These are phyloP conservation scores for Panagrolaimus sp. DNA, from an alignment of 1,140 invertebrate species.

Conservation along the genomic window DNA sequence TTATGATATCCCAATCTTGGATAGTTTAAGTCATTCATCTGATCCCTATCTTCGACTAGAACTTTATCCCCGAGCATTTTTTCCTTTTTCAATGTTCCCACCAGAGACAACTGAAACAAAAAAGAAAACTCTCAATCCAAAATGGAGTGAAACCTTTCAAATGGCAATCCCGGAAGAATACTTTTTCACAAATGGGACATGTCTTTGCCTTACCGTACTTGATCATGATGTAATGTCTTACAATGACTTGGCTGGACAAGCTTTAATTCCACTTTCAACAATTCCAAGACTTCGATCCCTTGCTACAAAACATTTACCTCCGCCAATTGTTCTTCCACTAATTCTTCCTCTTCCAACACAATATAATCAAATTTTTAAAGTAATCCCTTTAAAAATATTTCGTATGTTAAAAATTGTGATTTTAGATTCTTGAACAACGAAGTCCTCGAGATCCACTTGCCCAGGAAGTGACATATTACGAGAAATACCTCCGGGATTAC, in stretches of 20 bases:
- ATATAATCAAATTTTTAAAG: conserved; percentile 27
- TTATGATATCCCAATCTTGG: conserved; percentile 31
- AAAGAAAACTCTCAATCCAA: conserved; percentile 37
- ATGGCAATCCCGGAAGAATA: conserved; percentile 35
- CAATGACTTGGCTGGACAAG: conserved; percentile 39
- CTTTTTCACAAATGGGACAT: conserved; percentile 37
- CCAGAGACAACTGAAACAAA: conserved; percentile 35
- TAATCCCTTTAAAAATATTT: neutral
- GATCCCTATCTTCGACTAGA: conserved; percentile 37
- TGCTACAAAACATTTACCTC: conserved; percentile 21
- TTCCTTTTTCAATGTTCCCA: conserved; percentile 30
- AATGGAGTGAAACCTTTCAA: conserved; percentile 36
- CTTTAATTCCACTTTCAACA: conserved; percentile 31
- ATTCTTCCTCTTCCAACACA: conserved; percentile 24
- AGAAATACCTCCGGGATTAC: conserved; percentile 35
- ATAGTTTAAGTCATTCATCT: conserved; percentile 32
- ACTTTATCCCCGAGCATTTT: conserved; percentile 32
- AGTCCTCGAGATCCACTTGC: conserved; percentile 27
- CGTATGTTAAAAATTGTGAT: neutral
- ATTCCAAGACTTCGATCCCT: conserved; percentile 21
- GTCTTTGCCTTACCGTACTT: conserved; percentile 32
- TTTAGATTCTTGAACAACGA: conserved; percentile 37
- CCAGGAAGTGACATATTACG: conserved; percentile 29
- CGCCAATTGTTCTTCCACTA: conserved; percentile 23
- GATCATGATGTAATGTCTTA: conserved; percentile 43